phyloP scores from a whole-genome alignment of 2,113 vertebrate species.

The Semicossyphus pulcher region DNA sequence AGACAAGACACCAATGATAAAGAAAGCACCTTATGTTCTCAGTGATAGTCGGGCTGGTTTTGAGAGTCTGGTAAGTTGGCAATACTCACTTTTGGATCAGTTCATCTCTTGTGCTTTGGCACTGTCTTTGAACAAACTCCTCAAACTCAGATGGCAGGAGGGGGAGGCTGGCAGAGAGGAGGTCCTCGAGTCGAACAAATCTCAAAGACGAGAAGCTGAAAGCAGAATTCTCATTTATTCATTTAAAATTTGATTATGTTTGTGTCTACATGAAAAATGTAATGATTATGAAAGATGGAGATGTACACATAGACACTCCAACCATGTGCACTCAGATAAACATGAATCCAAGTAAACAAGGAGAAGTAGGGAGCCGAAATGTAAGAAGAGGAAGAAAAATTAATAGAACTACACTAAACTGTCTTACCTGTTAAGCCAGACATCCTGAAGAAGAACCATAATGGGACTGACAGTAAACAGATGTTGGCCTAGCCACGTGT shows the following conservation, averaged over 20 bases:
- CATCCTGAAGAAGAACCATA: constrained; percentile 85
- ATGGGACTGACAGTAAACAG: constrained; percentile 86
- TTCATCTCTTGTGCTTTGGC: constrained; percentile 78
- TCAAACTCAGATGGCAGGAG: constrained; percentile 84
- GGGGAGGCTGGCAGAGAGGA: constrained; percentile 80
- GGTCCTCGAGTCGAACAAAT: constrained; percentile 86
- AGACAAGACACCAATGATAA: background rate
- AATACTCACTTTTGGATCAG: constrained; percentile 85
- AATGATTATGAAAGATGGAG: too few species aligned
- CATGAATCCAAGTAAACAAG: too few species aligned
- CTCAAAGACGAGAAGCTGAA: constrained; percentile 86
- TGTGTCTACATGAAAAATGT: too few species aligned
- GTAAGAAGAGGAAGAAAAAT: too few species aligned
- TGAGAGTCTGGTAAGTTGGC: background rate
- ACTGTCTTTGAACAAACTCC: constrained; percentile 83
- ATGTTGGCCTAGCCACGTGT: constrained; percentile 85
- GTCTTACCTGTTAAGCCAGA: constrained; percentile 89
- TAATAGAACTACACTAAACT: too few species aligned
- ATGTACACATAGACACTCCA: too few species aligned
- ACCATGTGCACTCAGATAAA: too few species aligned
- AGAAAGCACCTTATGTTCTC: background rate
- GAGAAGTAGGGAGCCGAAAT: too few species aligned
- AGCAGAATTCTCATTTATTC: background rate
- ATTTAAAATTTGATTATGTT: too few species aligned
- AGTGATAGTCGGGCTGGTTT: constrained; percentile 31